Conservation (phyloP, 2,797 vertebrate genomes). For the Crypturellus tataupa region DNA sequence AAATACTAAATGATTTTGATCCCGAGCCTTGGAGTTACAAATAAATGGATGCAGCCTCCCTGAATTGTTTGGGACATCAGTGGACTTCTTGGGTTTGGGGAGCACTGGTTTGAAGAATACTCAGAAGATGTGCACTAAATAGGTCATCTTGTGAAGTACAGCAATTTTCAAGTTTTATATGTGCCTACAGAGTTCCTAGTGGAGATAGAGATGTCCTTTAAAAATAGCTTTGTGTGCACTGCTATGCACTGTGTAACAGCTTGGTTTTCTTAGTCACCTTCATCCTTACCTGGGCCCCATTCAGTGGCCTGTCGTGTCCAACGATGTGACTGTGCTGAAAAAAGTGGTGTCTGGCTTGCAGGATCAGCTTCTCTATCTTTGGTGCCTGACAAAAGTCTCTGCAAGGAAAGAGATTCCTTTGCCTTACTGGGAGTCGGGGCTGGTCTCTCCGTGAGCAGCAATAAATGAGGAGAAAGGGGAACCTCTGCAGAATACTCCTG, state of each 20-base stretch:
- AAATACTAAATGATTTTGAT: slow-evolving; percentile 11
- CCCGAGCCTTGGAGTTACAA: background rate
- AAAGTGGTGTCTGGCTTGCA: background rate
- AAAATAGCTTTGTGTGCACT: background rate
- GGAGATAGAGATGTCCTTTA: background rate
- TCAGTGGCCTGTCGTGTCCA: background rate
- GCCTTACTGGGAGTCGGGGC: background rate
- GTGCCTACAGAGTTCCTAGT: background rate
- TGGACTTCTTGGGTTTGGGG: background rate
- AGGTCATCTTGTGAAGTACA: background rate
- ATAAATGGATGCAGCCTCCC: background rate
- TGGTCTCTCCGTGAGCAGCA: background rate
- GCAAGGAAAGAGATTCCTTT: background rate
- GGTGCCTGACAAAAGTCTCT: background rate
- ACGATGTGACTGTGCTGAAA: background rate
- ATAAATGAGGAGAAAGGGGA: background rate
- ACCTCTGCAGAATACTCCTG: background rate
- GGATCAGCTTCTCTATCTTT: background rate
- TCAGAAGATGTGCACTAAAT: background rate
- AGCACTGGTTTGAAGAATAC: background rate
- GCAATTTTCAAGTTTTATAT: background rate
- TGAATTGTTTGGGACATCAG: background rate
- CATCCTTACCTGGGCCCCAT: background rate
- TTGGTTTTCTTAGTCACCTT: background rate
- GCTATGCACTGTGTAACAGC: background rate